Evolutionary conservation across 2,113 vertebrate species (phyloP).

Genomic region (Hippocampus mohnikei): DNA sequence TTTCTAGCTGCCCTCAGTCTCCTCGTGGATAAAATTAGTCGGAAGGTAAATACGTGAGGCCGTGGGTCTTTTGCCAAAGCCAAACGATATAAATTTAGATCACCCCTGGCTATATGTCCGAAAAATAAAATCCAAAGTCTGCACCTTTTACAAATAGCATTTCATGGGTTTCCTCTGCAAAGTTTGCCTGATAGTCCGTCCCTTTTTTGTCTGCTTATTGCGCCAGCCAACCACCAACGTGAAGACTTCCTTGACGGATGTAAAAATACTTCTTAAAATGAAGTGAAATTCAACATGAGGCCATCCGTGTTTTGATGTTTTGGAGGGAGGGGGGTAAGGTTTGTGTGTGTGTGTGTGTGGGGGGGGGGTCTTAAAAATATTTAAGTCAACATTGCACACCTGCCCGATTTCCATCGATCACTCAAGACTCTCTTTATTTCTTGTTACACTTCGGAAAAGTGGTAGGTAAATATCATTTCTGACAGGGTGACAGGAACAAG

Average conservation of each 20-base stretch:
- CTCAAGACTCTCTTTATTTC: slow-evolving; percentile 39
- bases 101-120: not conserved
- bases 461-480: slow-evolving; percentile 58
- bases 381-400: slow-evolving; percentile 37
- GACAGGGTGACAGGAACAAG: slow-evolving; percentile 65
- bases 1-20: slow-evolving; percentile 1
- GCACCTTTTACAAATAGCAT: not conserved
- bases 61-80: not conserved
- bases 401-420: slow-evolving; percentile 42
- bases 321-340: not conserved
- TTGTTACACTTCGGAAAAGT: slow-evolving; percentile 48
- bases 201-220: too few relatives aligned
- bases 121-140: not conserved
- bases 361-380: not conserved
- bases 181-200: too few relatives aligned
- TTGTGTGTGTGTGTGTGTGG: accelerated
- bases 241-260: not conserved
- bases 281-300: slow-evolving; percentile 1
- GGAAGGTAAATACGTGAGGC: not conserved
- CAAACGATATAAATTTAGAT: not conserved
- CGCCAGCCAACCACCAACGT: too few relatives aligned
- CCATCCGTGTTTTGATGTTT: not conserved
- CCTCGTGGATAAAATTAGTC: not conserved
- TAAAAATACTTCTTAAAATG: not conserved
- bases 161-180: not conserved